These are phyloP conservation scores for Tachina fera DNA, from an alignment of 2,888 invertebrate species.

Conservation along the genomic window DNA sequence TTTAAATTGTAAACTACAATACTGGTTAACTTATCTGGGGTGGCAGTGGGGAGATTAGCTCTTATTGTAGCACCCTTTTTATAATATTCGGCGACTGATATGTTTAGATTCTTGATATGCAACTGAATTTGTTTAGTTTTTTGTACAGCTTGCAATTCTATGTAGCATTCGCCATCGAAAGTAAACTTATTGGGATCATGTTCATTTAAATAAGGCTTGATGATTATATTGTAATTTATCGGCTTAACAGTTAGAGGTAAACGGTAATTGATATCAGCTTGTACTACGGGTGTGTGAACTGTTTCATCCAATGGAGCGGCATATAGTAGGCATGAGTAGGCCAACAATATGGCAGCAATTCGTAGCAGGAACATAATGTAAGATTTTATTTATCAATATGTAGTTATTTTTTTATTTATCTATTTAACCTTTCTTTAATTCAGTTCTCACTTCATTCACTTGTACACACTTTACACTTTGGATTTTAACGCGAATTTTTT, in stretches of 20 bases:
- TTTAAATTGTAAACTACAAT: slow-evolving; percentile 83
- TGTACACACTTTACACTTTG: slow-evolving; percentile 29
- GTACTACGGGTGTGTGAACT: slow-evolving; percentile 45
- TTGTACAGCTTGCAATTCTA: slow-evolving; percentile 83
- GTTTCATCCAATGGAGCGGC: slow-evolving; percentile 69
- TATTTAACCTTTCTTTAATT: neutral
- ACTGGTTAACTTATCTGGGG: slow-evolving; percentile 77
- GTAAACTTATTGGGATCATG: slow-evolving; percentile 78
- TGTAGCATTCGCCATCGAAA: slow-evolving; percentile 81
- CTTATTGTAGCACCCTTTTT: slow-evolving; percentile 66
- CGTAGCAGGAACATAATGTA: slow-evolving; percentile 54
- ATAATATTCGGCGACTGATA: slow-evolving; percentile 74
- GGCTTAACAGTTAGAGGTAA: slow-evolving; percentile 83
- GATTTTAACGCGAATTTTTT: slow-evolving; percentile 3
- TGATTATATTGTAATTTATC: slow-evolving; percentile 83
- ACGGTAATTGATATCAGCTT: slow-evolving; percentile 75
- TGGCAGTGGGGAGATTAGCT: slow-evolving; percentile 73
- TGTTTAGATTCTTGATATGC: slow-evolving; percentile 84
- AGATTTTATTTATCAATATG: neutral
- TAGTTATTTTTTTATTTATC: neutral
- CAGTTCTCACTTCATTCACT: slow-evolving; percentile 15
- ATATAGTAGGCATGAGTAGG: slow-evolving; percentile 71
- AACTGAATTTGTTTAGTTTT: slow-evolving; percentile 83
- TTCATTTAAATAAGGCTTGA: slow-evolving; percentile 84
- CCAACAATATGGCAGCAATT: slow-evolving; percentile 70